Base-by-base conservation (phyloP, 2,888 invertebrate genomes). In the Tetragonula carbonaria region DNA sequence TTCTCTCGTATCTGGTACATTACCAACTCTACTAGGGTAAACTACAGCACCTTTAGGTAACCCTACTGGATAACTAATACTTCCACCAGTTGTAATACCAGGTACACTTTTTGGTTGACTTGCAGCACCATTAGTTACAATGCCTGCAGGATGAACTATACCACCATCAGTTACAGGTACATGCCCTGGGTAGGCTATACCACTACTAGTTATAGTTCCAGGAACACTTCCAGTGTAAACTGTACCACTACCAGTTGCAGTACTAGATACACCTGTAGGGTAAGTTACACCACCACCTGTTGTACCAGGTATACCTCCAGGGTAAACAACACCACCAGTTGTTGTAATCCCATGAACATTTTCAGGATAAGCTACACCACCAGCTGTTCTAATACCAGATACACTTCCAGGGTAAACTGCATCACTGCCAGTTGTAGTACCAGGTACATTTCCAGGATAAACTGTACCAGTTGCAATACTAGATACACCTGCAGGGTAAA, bases 371-470 rank as follows among this genome's bases (percentile, higher is more conserved):
- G 0, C 2, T 13, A n/a, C 18, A 11, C 21, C 21, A n/a, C 23
- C 33, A 28, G 86, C 90, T 28, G 68, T 65, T 11, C 28, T 45
- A 23, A 38, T 71, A 0, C 87, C 71, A 57, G 88, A 85, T 45
- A 78, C 66, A 59, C 77, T 85, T 45, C 85, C 86, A 59, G 86
- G 87, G 79, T 82, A 82, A 8, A 2, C 0, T 45, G 0, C 38
- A 74, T 66, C 59, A 71, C 79, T 66, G 18, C 45, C 57, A n/a
- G 66, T 66, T 62, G n/a, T 14, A 28, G 53, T 45, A 8, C 81
- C 73, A 38, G 89, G 88, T 50, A 86, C 28, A 23, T 78, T 86
- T 6, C 85, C 87, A 45, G 86, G 84, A 82, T 86, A 86, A 16
- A 5, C 21, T 72, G 74, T 85, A 76, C 78, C 85, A 63, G 71